phyloP scores from a whole-genome alignment of 2,113 vertebrate genomes.

The Struthio camelus region DNA sequence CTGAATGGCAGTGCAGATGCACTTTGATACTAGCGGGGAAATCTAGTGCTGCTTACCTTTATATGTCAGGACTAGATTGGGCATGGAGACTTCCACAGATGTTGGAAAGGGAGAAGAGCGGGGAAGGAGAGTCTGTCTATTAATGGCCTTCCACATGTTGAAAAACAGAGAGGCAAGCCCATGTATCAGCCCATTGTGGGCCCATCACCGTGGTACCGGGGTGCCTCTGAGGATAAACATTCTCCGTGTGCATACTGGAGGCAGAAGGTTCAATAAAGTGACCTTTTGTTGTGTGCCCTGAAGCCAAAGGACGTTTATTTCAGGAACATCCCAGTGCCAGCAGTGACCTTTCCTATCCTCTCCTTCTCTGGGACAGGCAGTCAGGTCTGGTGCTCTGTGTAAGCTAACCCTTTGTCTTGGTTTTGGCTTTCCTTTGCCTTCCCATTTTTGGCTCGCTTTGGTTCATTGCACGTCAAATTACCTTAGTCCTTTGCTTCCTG shows the following conservation, averaged over 20 bases:
- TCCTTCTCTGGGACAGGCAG: not conserved
- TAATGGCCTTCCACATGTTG: not conserved
- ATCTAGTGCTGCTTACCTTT: not conserved
- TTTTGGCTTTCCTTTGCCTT: slow-evolving; percentile 26
- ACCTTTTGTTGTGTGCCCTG: not conserved
- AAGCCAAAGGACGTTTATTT: slow-evolving; percentile 9
- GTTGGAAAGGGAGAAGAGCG: not conserved
- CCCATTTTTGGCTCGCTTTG: not conserved
- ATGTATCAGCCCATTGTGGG: not conserved
- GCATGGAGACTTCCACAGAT: not conserved
- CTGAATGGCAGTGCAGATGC: not conserved
- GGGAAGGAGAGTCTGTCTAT: not conserved
- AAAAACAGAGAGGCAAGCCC: not conserved
- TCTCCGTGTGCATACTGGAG: not conserved
- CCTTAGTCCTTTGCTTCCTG: not conserved
- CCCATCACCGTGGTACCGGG: not conserved
- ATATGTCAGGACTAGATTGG: not conserved
- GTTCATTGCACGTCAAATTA: not conserved
- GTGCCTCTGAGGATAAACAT: not conserved
- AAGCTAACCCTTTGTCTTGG: not conserved
- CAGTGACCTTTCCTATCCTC: not conserved
- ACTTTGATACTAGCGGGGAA: not conserved
- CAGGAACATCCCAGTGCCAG: not conserved
- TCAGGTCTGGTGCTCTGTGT: not conserved
- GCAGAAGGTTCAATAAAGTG: not conserved